Percentiles rank a stretch among this genome's conserved stretches.
Evolutionary conservation across 2,888 invertebrate genomes (phyloP).

Genomic region (Camponotus fellah): DNA sequence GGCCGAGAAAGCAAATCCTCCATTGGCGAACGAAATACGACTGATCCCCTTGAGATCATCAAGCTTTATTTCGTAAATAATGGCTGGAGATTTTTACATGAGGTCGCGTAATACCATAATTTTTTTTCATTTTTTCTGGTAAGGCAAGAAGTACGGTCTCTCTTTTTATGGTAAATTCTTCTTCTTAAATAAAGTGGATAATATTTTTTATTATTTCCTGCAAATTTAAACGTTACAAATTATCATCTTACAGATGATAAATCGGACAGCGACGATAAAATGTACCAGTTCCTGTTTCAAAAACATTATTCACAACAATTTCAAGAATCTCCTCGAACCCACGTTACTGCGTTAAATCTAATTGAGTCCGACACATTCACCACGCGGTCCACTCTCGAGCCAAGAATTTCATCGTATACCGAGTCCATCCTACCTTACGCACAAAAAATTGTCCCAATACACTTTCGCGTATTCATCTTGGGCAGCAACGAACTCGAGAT

Average conservation of each 20-base stretch:
- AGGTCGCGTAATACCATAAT: constrained; percentile 43
- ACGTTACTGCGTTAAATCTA: constrained; percentile 19
- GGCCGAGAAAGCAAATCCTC: constrained; percentile 46
- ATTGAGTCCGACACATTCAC: background rate
- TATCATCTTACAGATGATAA: background rate
- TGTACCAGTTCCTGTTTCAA: constrained; percentile 23
- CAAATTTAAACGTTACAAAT: too few species aligned
- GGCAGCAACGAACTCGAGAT: constrained; percentile 39
- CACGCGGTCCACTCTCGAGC: background rate
- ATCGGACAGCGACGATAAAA: background rate
- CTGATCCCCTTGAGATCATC: constrained; percentile 50
- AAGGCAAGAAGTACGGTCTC: background rate
- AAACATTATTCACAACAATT: constrained; percentile 3
- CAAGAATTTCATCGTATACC: background rate
- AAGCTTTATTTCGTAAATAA: constrained; percentile 49
- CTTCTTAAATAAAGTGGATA: constrained; percentile 1
- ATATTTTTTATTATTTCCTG: constrained; percentile 16
- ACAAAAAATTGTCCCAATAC: constrained; percentile 1
- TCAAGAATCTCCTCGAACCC: constrained; percentile 2
- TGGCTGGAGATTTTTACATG: constrained; percentile 26
- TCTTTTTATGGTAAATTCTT: constrained; percentile 8
- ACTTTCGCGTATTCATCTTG: constrained; percentile 25
- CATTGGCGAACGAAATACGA: constrained; percentile 49
- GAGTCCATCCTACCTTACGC: background rate
- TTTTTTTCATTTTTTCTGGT: constrained; percentile 21